Evolutionary conservation across 1,140 invertebrate species (phyloP), one percentile per base, ranked within the genome.

Genomic region (Globodera rostochiensis): DNA sequence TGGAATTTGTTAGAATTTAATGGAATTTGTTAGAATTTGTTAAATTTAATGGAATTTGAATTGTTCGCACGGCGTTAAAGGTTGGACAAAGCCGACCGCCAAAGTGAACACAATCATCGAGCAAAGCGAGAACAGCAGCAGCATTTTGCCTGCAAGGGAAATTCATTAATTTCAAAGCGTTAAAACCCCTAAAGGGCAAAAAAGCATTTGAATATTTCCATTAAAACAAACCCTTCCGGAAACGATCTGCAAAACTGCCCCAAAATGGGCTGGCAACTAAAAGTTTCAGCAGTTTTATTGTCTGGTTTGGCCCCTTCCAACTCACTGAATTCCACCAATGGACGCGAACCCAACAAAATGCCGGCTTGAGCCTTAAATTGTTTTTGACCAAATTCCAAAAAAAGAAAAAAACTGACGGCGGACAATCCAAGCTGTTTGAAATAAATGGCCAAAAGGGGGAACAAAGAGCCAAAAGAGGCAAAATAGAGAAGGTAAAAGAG

Each of bases 401-500:
- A 45, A 57, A 76, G 15, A 46, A n/a, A 13, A 50, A 46, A 53
- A 53, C 36, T 64, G 49, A 78, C 77, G 83, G 96, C 94, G 13
- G 87, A 86, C 77, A 88, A 83, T 71, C 90, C 0, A 97, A 92
- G 25, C 77, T 88, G 87, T 86, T 94, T 98, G 92, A 99, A 99
- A 91, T 98, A 99, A 36, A 99, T 95, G 36, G 95, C 97, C 94
- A 99, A 95, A 47, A 99, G 91, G 0, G 97, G 97, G 89, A 98
- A 98, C 0, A 99, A 92, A 0, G 96, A 98, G 7, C 97, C 97
- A 87, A 99, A 99, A 1, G 97, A 97, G 3, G 97, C 96, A 90
- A 98, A 99, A 91, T 98, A 99, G 92, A 98, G 98, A 91, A 99
- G 98, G 90, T 99, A 99, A 90, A 99, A 99, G 1, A 94, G 94